Conservation (phyloP, 2,888 invertebrate genomes). For the Pteria penguin region DNA sequence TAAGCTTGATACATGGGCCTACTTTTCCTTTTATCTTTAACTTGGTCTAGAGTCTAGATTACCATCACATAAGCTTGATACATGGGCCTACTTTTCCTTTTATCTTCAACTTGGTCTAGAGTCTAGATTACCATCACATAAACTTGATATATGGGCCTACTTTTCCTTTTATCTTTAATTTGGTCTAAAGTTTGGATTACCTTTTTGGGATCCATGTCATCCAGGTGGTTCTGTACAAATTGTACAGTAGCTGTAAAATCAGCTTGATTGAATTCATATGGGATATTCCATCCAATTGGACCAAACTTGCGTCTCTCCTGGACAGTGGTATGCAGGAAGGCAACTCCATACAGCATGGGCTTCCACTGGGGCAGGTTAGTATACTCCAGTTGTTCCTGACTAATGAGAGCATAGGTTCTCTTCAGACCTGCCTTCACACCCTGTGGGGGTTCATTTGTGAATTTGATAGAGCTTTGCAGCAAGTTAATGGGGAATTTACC, state of each 20-base stretch:
- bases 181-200: too few relatives aligned
- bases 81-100: too few relatives aligned
- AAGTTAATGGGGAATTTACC: constrained; percentile 93
- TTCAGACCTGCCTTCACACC: constrained; percentile 96
- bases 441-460: constrained; percentile 98
- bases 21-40: too few relatives aligned
- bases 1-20: too few relatives aligned
- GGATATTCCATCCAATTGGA: constrained; percentile 97
- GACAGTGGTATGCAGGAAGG: constrained; percentile 96
- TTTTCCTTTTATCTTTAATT: too few relatives aligned
- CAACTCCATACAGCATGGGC: constrained; percentile 94
- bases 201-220: constrained; percentile 97
- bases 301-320: constrained; percentile 98
- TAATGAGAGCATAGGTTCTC: constrained; percentile 93
- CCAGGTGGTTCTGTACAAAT: constrained; percentile 97
- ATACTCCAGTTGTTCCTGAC: constrained; percentile 91
- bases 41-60: too few relatives aligned
- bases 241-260: constrained; percentile 97
- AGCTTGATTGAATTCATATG: constrained; percentile 98
- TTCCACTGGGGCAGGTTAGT: constrained; percentile 94
- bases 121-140: too few relatives aligned
- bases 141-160: too few relatives aligned
- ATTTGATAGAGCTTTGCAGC: constrained; percentile 95
- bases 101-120: too few relatives aligned
- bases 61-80: too few relatives aligned